phyloP scores from a whole-genome alignment of 1,140 invertebrate species.

The Drosophila jambulina region DNA sequence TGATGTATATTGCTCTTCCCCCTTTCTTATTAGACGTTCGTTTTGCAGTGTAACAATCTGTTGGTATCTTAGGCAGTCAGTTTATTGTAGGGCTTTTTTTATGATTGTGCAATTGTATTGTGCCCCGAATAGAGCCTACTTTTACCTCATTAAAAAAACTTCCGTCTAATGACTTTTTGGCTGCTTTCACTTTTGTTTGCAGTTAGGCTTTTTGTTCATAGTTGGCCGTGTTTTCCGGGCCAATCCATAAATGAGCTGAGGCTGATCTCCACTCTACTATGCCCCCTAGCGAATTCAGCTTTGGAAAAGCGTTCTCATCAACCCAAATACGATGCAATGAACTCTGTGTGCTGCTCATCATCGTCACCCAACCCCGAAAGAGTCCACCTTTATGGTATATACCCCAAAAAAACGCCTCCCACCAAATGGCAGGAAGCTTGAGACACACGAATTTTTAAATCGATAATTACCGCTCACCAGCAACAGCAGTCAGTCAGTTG shows the following conservation, averaged over 20 bases:
- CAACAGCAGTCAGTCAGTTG: slow-evolving; percentile 3
- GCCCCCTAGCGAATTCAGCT: slow-evolving; percentile 7
- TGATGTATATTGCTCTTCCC: neutral
- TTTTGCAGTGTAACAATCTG: slow-evolving; percentile 23
- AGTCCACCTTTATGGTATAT: slow-evolving; percentile 11
- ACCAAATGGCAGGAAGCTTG: slow-evolving; percentile 31
- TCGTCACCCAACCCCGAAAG: slow-evolving; percentile 22
- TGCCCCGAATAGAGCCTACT: slow-evolving; percentile 52
- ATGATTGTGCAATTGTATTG: slow-evolving; percentile 38
- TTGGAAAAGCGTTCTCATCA: slow-evolving; percentile 30
- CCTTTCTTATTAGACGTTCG: neutral
- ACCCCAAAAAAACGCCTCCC: slow-evolving; percentile 15
- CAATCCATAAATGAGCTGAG: slow-evolving; percentile 47
- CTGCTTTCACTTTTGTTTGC: slow-evolving; percentile 70
- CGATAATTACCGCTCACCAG: slow-evolving; percentile 68
- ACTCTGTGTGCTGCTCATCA: slow-evolving; percentile 32
- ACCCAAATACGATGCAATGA: slow-evolving; percentile 73
- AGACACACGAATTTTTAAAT: slow-evolving; percentile 63
- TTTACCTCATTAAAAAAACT: slow-evolving; percentile 60
- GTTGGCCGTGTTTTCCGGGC: slow-evolving; percentile 31
- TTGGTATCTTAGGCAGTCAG: slow-evolving; percentile 9
- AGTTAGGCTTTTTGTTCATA: slow-evolving; percentile 7
- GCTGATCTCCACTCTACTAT: slow-evolving; percentile 36
- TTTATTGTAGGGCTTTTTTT: slow-evolving; percentile 27
- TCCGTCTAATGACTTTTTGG: slow-evolving; percentile 63